These are phyloP conservation scores for Oncorhynchus clarkii DNA, from an alignment of 2,113 vertebrate genomes.

Conservation along the genomic window DNA sequence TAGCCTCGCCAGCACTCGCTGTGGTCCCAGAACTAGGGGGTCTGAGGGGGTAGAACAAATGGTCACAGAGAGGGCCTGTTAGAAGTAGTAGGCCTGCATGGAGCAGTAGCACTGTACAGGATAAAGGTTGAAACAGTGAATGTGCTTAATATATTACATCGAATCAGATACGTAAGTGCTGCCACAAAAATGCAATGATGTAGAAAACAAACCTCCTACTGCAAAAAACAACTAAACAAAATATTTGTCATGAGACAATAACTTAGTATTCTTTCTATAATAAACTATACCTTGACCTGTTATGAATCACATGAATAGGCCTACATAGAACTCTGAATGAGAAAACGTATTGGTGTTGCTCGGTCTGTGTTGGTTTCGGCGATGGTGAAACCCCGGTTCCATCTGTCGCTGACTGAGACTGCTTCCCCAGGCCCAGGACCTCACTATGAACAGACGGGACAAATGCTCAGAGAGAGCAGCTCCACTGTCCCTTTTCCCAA, in stretches of 20 bases:
- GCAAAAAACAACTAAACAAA: slow-evolving; percentile 29
- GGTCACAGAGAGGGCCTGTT: neutral
- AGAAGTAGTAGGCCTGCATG: neutral
- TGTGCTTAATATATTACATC: slow-evolving; percentile 74
- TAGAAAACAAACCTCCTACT: slow-evolving; percentile 92
- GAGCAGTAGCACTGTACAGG: neutral
- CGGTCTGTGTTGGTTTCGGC: slow-evolving; percentile 81
- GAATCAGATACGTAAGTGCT: slow-evolving; percentile 75
- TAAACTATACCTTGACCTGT: no score
- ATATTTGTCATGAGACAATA: neutral
- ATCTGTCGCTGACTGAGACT: slow-evolving; percentile 75
- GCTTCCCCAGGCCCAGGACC: slow-evolving; percentile 70
- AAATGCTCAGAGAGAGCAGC: neutral
- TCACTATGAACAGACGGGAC: slow-evolving; percentile 53
- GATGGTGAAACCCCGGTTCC: slow-evolving; percentile 82
- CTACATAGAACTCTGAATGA: neutral
- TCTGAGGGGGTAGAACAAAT: slow-evolving; percentile 65
- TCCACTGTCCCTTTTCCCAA: no score
- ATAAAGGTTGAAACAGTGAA: neutral
- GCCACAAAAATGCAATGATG: slow-evolving; percentile 77
- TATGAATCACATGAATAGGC: no score
- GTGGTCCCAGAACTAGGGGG: slow-evolving; percentile 87
- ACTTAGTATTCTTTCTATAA: neutral
- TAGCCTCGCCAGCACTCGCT: slow-evolving; percentile 84
- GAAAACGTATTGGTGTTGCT: slow-evolving; percentile 83